These are phyloP conservation scores for Xiphophorus birchmanni DNA, from an alignment of 2,797 vertebrate species.

Conservation along the genomic window DNA sequence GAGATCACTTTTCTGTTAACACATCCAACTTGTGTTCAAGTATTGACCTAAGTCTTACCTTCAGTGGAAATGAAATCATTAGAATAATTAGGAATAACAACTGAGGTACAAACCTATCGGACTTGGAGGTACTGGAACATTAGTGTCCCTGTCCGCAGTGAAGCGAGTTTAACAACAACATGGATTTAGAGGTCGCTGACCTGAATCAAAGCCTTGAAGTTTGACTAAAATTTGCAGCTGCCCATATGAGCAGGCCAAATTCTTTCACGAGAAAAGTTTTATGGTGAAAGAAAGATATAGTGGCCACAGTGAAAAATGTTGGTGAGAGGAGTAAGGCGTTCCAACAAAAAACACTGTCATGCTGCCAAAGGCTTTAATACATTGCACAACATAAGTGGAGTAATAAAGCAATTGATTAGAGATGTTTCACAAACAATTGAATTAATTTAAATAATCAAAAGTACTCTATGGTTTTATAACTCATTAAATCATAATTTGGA, in stretches of 20 bases:
- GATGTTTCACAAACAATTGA: neutral
- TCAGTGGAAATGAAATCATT: neutral
- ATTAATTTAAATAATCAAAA: neutral
- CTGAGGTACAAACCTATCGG: neutral
- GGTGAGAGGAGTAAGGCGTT: neutral
- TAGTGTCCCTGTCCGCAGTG: neutral
- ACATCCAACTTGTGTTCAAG: neutral
- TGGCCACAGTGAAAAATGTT: neutral
- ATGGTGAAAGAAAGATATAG: neutral
- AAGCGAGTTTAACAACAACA: neutral
- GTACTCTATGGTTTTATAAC: too few relatives aligned
- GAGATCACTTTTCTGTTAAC: neutral
- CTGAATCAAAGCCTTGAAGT: neutral
- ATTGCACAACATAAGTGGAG: neutral
- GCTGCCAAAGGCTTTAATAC: neutral
- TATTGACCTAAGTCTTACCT: neutral
- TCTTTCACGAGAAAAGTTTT: neutral
- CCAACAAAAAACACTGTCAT: neutral
- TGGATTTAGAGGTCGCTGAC: neutral
- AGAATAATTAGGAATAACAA: neutral
- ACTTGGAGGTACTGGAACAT: neutral
- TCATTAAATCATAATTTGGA: too few relatives aligned
- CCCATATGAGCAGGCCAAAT: too few relatives aligned
- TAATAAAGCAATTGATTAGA: neutral
- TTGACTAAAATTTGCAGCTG: neutral